These are phyloP conservation scores for Acrossocheilus fasciatus DNA, from an alignment of 2,797 vertebrate genomes.

Conservation along the genomic window DNA sequence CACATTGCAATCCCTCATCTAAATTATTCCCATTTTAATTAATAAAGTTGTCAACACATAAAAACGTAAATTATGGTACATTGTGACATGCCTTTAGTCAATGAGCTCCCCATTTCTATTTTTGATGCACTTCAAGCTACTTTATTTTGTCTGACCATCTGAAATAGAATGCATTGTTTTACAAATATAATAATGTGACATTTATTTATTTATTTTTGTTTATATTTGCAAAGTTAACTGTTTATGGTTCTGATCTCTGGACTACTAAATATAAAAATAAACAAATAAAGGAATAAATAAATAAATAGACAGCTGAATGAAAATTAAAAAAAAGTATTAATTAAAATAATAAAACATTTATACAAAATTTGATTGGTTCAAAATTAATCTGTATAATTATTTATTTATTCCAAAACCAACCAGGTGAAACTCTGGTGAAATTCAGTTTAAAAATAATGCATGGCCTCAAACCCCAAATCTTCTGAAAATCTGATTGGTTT, in stretches of 20 bases:
- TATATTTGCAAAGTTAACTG: not conserved
- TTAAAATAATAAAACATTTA: not conserved
- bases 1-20: not conserved
- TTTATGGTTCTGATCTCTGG: not conserved
- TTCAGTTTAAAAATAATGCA: not conserved
- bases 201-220: not conserved
- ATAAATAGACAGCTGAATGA: too few species aligned
- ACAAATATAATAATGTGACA: not conserved
- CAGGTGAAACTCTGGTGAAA: not conserved
- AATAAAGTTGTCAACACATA: not conserved
- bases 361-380: not conserved
- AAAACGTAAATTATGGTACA: not conserved
- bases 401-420: not conserved
- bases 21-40: not conserved
- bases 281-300: not conserved
- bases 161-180: not conserved
- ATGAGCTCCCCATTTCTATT: not conserved
- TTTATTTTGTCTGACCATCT: not conserved
- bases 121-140: not conserved
- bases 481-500: not conserved
- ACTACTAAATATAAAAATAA: not conserved
- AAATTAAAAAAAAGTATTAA: too few species aligned
- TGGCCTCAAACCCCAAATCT: not conserved
- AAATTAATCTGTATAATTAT: not conserved
- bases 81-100: not conserved